Evolutionary conservation across 1,140 invertebrate species (phyloP), one percentile per base, ranked within the genome.

Genomic region (Tachypleus tridentatus): DNA sequence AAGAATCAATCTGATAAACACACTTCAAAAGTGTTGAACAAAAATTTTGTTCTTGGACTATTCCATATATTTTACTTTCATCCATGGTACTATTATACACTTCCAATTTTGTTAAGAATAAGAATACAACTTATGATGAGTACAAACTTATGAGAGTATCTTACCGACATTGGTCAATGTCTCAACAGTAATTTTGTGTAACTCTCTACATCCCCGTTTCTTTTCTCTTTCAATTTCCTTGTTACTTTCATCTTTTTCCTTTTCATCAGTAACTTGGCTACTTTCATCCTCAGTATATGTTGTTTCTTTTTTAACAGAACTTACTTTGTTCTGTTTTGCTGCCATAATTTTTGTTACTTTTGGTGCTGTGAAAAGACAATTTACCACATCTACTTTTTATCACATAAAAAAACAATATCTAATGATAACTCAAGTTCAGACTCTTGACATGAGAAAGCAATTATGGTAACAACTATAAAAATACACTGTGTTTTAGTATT

Each of bases 131-230:
- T 60, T 51, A 51, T 52, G 52, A 7, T 49, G 9, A 10, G 49
- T 56, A 9, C 51, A 58, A 8, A 48, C 8, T 4, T 47, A 66
- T 59, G 11, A 58, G 49, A 10, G 47, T 29, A 5, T 10, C 11
- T 5, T 58, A 11, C 3, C 3, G 4, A 6, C 6, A 49, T 67
- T 64, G 48, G n/a, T 50, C 9, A 71, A 85, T 57, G 83, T 86
- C 73, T 87, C 84, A 6, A 87, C 81, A 57, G 77, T 82, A 61
- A 87, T 85, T 65, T 85, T 80, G 52, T 78, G 77, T 3, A 81
- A 73, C 72, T 82, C 80, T 60, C 85, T 74, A 67, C 81, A 78
- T 57, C 83, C 84, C 56, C 82, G 75, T 52, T 69, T 67, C 53
- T 66, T 69, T n/a, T 65, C 59, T 56, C 62, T 64, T 51, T 59